A percentile compares a stretch with the other conserved stretches of the same genome.
phyloP scores from a whole-genome alignment of 92 coral and sea anemone genomes.

The Micromussa lordhowensis region DNA sequence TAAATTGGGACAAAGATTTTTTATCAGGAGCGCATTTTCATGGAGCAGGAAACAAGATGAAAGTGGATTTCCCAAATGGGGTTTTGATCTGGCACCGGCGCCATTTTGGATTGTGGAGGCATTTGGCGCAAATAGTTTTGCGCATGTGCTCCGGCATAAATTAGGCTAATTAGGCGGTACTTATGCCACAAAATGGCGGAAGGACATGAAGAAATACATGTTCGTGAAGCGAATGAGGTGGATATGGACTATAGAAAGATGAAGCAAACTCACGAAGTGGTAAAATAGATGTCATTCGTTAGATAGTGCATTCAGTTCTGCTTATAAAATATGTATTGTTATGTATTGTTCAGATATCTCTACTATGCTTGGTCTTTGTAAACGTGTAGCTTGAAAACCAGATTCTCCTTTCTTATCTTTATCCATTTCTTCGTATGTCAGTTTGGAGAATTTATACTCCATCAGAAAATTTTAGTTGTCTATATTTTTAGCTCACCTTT shows the following conservation, averaged over 20 bases:
- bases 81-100: conserved; percentile 72
- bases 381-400: no score
- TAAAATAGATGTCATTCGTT: background rate
- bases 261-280: conserved; percentile 66
- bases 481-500: no score
- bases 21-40: conserved; percentile 72
- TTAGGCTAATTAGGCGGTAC: background rate
- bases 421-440: background rate
- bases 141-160: conserved; percentile 77
- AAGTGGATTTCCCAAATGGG: conserved; percentile 80
- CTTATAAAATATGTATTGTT: background rate
- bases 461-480: background rate
- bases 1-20: conserved; percentile 61
- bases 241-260: conserved; percentile 74
- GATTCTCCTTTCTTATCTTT: background rate
- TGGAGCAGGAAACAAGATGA: conserved; percentile 84
- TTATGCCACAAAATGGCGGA: conserved; percentile 81
- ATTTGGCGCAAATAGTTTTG: conserved; percentile 40
- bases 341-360: background rate
- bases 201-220: conserved; percentile 52
- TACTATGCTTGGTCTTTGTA: background rate
- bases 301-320: background rate
- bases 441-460: background rate
- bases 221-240: conserved; percentile 40
- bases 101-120: conserved; percentile 91